These are phyloP conservation scores for Ichneumoninae sp. DNA, from an alignment of 2,888 invertebrate species.

Conservation along the genomic window DNA sequence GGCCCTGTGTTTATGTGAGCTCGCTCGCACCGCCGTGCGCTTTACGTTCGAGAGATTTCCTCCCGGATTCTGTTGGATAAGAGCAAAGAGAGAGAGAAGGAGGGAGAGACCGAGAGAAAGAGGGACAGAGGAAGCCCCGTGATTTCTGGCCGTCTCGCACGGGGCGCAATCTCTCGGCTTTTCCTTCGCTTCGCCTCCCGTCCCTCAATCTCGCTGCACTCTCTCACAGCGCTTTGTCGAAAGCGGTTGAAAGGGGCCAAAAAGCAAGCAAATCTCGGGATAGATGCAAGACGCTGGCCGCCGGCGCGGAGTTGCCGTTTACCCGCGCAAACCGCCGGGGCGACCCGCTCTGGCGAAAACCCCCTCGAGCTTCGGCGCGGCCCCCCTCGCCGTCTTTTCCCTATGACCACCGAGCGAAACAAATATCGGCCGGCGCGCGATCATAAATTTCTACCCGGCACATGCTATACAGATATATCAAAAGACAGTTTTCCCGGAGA, in stretches of 20 bases:
- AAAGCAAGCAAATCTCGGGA: conserved; percentile 32
- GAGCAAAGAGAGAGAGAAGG: conserved; percentile 11
- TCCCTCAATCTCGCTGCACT: conserved; percentile 17
- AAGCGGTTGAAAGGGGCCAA: conserved; percentile 21
- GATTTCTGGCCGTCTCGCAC: conserved; percentile 52
- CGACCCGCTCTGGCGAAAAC: conserved; percentile 27
- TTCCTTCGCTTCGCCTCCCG: conserved; percentile 13
- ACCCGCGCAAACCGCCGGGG: conserved; percentile 22
- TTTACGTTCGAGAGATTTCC: conserved; percentile 34
- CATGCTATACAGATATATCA: conserved; percentile 78
- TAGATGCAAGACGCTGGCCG: conserved; percentile 33
- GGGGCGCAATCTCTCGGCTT: conserved; percentile 39
- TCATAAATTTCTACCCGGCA: conserved; percentile 77
- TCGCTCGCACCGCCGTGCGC: background rate
- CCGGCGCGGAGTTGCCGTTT: conserved; percentile 33
- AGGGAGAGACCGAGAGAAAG: conserved; percentile 1
- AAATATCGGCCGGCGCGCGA: conserved; percentile 76
- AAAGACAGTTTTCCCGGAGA: conserved; percentile 75
- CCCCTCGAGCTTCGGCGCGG: conserved; percentile 2
- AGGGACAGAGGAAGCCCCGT: conserved; percentile 25
- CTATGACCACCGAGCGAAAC: conserved; percentile 73
- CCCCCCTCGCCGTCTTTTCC: conserved; percentile 45
- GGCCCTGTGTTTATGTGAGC: background rate
- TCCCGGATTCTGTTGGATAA: conserved; percentile 10
- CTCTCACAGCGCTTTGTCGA: conserved; percentile 39